These are phyloP conservation scores for Anthrax anthrax DNA, from an alignment of 2,888 invertebrate species.

Conservation along the genomic window DNA sequence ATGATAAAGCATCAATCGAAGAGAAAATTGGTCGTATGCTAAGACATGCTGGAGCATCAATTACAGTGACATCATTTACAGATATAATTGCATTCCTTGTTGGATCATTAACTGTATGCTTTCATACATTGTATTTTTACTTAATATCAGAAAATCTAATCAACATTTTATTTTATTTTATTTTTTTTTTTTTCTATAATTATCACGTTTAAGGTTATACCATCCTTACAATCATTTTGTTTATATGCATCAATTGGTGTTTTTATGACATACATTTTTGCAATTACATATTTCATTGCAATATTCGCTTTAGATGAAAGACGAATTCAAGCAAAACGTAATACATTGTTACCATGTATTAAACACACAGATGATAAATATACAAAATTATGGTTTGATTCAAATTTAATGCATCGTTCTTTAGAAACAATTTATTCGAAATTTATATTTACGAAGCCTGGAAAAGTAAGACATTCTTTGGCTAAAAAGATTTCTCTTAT, in stretches of 20 bases:
- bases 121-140: neutral
- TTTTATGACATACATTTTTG: conserved; percentile 57
- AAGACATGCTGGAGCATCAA: conserved; percentile 69
- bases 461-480: conserved; percentile 39
- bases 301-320: conserved; percentile 57
- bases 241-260: conserved; percentile 66
- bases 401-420: conserved; percentile 40
- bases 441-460: conserved; percentile 47
- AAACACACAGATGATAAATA: conserved; percentile 42
- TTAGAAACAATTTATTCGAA: conserved; percentile 48
- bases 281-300: conserved; percentile 69
- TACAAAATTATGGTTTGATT: conserved; percentile 40
- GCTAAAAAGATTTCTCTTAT: no score
- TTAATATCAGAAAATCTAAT: neutral
- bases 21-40: conserved; percentile 54
- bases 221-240: conserved; percentile 69
- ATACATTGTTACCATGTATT: conserved; percentile 53
- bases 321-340: conserved; percentile 46
- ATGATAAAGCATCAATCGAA: conserved; percentile 40
- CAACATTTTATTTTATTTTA: neutral
- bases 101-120: conserved; percentile 56
- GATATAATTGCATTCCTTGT: conserved; percentile 67
- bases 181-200: neutral
- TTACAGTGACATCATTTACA: conserved; percentile 69
- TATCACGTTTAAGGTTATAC: conserved; percentile 48